Evolutionary conservation across 1,140 invertebrate species (phyloP).

Genomic region (Drosophila seguyi): DNA sequence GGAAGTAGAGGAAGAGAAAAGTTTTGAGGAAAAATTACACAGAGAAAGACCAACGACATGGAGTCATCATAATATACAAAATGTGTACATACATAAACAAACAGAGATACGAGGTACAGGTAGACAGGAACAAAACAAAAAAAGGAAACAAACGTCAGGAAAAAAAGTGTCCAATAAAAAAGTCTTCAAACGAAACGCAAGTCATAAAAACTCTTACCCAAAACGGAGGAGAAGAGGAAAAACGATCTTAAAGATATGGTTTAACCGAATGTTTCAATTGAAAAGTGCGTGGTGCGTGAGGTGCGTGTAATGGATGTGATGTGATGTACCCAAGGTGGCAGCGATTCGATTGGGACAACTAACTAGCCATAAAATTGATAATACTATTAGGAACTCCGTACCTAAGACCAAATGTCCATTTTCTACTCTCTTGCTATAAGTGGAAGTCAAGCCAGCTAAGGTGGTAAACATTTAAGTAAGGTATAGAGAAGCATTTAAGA

Average conservation of each 20-base stretch:
- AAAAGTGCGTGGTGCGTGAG: conserved; percentile 36
- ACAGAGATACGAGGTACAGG: conserved; percentile 33
- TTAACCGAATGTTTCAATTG: conserved; percentile 40
- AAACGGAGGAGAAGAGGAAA: not conserved
- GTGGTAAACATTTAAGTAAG: not conserved
- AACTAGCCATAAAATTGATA: conserved; percentile 22
- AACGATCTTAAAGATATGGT: conserved; percentile 29
- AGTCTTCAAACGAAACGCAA: conserved; percentile 60
- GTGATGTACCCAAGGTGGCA: conserved; percentile 38
- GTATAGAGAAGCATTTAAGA: not conserved
- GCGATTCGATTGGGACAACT: conserved; percentile 24
- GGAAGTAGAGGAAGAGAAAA: conserved; percentile 65
- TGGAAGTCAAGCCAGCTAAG: not conserved
- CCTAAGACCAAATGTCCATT: not conserved
- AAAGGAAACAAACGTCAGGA: conserved; percentile 10
- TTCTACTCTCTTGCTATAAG: not conserved
- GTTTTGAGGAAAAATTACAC: conserved; percentile 78
- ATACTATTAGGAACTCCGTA: conserved; percentile 1
- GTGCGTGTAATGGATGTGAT: conserved; percentile 36
- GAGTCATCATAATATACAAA: conserved; percentile 67
- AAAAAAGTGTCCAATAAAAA: conserved; percentile 66
- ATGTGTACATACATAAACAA: conserved; percentile 33
- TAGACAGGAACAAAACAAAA: conserved; percentile 39
- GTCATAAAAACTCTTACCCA: conserved; percentile 47
- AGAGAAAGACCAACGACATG: conserved; percentile 59